These are phyloP conservation scores for Nasonovia ribisnigri DNA, from an alignment of 2,888 invertebrate genomes.

Conservation along the genomic window DNA sequence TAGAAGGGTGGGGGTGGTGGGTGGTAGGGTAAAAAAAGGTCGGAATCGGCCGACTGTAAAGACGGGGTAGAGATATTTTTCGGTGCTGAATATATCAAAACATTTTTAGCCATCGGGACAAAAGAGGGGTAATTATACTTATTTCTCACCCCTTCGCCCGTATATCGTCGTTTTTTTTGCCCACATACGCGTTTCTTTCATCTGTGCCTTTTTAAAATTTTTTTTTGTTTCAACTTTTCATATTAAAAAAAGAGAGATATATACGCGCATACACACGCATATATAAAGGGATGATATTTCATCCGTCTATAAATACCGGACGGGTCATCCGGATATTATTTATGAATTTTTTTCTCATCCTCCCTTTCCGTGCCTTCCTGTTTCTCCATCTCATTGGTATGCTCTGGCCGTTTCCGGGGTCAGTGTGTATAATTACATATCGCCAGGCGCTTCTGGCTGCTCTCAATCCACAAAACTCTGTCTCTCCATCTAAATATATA, in stretches of 20 bases:
- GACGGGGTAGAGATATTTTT: conserved; percentile 65
- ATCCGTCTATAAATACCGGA: conserved; percentile 65
- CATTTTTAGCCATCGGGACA: conserved; percentile 65
- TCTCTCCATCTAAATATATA: background rate
- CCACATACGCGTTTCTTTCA: conserved; percentile 65
- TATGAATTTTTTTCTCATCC: conserved; percentile 60
- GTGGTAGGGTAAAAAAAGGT: conserved; percentile 63
- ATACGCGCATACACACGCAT: conserved; percentile 19
- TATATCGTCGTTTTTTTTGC: conserved; percentile 52
- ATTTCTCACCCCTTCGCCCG: conserved; percentile 61
- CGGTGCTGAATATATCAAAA: conserved; percentile 65
- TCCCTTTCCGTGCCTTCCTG: conserved; percentile 50
- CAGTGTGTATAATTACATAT: conserved; percentile 58
- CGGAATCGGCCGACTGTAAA: conserved; percentile 65
- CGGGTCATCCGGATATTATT: conserved; percentile 65
- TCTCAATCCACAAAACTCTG: conserved; percentile 35
- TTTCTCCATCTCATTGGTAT: conserved; percentile 62
- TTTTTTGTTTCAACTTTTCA: conserved; percentile 65
- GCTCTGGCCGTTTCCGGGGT: conserved; percentile 49
- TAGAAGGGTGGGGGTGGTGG: conserved; percentile 68
- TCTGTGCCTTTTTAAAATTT: conserved; percentile 56
- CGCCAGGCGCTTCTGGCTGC: conserved; percentile 25
- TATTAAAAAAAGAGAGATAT: conserved; percentile 56
- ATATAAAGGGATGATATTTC: conserved; percentile 64
- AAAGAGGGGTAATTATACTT: conserved; percentile 65